These are phyloP conservation scores for Stenodema calcarata DNA, from an alignment of 2,888 invertebrate species.

Conservation along the genomic window DNA sequence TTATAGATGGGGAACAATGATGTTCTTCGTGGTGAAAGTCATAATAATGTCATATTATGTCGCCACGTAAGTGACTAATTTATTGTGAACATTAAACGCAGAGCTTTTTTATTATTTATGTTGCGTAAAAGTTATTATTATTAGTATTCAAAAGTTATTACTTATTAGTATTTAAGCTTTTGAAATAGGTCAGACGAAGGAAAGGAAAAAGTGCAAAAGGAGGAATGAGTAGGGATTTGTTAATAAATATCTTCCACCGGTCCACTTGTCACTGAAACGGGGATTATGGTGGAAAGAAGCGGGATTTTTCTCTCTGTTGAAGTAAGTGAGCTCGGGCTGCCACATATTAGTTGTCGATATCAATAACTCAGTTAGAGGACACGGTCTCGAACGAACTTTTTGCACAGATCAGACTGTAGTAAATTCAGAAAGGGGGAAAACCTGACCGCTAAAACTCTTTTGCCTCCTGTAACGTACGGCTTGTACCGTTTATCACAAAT, in stretches of 20 bases:
- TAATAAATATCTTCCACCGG: constrained; percentile 9
- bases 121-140: too few relatives aligned
- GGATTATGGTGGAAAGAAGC: background rate
- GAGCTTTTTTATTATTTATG: too few relatives aligned
- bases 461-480: background rate
- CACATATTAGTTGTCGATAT: constrained; percentile 40
- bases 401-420: background rate
- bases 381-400: background rate
- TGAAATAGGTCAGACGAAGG: too few relatives aligned
- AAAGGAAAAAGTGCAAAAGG: too few relatives aligned
- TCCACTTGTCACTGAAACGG: background rate
- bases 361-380: constrained; percentile 15
- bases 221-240: background rate
- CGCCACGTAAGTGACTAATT: too few relatives aligned
- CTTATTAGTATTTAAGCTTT: too few relatives aligned
- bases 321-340: constrained; percentile 14
- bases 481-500: background rate
- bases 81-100: too few relatives aligned
- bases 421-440: background rate
- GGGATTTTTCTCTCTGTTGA: background rate
- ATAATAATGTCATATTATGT: too few relatives aligned
- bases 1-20: too few relatives aligned
- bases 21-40: too few relatives aligned
- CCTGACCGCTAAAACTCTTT: background rate
- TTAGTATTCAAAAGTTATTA: too few relatives aligned